Evolutionary conservation across 2,797 vertebrate species (phyloP).

Genomic region (Muraenolepis orangiensis): DNA sequence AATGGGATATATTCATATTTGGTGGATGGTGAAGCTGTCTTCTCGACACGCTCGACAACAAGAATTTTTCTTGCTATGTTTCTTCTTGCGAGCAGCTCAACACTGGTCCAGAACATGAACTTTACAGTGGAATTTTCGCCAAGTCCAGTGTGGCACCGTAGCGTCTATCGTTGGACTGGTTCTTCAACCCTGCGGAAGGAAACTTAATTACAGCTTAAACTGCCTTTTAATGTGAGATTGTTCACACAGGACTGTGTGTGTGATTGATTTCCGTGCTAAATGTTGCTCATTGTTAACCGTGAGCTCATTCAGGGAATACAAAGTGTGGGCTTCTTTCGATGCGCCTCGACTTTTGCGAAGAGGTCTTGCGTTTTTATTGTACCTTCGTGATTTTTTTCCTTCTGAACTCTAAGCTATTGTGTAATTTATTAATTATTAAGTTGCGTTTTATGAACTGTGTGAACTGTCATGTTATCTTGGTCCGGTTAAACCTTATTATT

Average conservation of each 20-base stretch:
- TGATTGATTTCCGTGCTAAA: conserved; percentile 20
- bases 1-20: too few species aligned
- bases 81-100: too few species aligned
- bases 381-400: conserved; percentile 35
- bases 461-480: conserved; percentile 20
- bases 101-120: background rate
- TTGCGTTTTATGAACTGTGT: conserved; percentile 29
- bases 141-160: background rate
- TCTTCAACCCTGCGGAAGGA: conserved; percentile 16
- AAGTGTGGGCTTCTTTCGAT: conserved; percentile 32
- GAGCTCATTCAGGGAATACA: conserved; percentile 69
- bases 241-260: conserved; percentile 24
- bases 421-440: conserved; percentile 33
- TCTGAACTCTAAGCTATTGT: conserved; percentile 29
- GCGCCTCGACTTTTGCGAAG: conserved; percentile 37
- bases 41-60: background rate
- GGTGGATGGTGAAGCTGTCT: background rate
- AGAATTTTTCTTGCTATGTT: background rate
- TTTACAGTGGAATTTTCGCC: background rate
- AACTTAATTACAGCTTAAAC: conserved; percentile 49
- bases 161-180: background rate
- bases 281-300: conserved; percentile 48
- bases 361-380: conserved; percentile 18
- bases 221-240: conserved; percentile 47
- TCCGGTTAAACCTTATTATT: background rate